Base-by-base conservation (phyloP, 2,113 vertebrate genomes). In the Alaudala cheleensis region DNA sequence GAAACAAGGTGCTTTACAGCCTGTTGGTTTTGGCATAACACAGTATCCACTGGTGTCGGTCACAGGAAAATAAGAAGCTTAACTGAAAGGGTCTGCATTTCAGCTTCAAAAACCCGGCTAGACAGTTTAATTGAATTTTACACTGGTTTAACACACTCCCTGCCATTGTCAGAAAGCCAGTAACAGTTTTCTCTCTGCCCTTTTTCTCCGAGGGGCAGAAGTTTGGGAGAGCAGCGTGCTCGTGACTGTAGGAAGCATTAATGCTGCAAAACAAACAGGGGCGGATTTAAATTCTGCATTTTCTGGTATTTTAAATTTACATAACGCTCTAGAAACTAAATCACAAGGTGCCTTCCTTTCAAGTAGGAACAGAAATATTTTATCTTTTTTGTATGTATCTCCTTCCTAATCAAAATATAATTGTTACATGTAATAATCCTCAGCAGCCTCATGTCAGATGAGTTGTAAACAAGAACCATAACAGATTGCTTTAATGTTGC, bases 71-170 rank as follows among this genome's bases (percentile, higher is more conserved):
- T 98, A 98, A 98, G 98, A 98, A 98, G 98, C 98, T 98, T 98
- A 98, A 98, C 98, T 98, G 98, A 98, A 98, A 98, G 98, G 98
- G 98, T 98, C 98, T 98, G 98, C 98, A 98, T 98, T 98, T 98
- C 98, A 98, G 98, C 98, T 98, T 98, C 98, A 98, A 98, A 98
- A 98, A 98, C 97, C 98, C 98, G 98, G 98, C 98, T 98, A 98
- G 98, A 98, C 98, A 97, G 98, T 98, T 98, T 98, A 98, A 98
- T 98, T 98, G 98, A 98, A 98, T 98, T 98, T 98, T 98, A 98
- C 98, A 98, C 98, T 98, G 98, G 97, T 98, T 98, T 98, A 98
- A 98, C 98, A 98, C 98, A 98, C 98, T 98, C 97, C 95, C 97
- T 97, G 97, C 97, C 97, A 97, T 97, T 98, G 97, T 98, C 96